phyloP scores from a whole-genome alignment of 2,113 vertebrate genomes.

The Stercorarius parasiticus region DNA sequence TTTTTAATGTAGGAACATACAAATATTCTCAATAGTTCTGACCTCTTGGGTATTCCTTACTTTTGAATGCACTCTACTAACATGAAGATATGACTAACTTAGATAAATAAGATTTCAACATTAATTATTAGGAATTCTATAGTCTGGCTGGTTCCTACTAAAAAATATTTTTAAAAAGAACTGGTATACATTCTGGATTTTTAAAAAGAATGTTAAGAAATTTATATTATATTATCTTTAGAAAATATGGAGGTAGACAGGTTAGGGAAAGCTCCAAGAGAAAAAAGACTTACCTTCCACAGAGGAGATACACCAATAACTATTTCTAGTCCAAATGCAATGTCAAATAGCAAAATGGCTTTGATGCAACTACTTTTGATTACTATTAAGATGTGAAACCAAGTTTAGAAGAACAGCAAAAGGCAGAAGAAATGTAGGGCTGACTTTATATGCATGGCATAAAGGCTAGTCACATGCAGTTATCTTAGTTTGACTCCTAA shows the following conservation, averaged over 20 bases:
- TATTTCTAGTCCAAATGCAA: slow-evolving; percentile 38
- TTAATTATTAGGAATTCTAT: not conserved
- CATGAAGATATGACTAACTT: not conserved
- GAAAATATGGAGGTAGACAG: not conserved
- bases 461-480: not conserved
- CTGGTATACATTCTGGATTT: not conserved
- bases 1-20: not conserved
- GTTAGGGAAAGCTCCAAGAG: not conserved
- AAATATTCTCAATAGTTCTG: not conserved
- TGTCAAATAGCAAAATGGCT: slow-evolving; percentile 4
- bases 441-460: not conserved
- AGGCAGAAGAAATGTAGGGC: not conserved
- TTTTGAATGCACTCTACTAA: not conserved
- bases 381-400: not conserved
- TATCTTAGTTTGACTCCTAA: not conserved
- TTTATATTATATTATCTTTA: not conserved
- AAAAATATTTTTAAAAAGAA: not conserved
- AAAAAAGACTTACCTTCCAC: not conserved
- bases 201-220: not conserved
- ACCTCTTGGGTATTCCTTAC: not conserved
- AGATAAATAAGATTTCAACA: not conserved
- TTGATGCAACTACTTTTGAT: not conserved
- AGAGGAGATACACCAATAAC: not conserved
- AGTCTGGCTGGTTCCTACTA: not conserved
- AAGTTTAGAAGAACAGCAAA: not conserved